Base-by-base conservation (phyloP, 1,140 invertebrate genomes). In the Calliopsis andreniformis region DNA sequence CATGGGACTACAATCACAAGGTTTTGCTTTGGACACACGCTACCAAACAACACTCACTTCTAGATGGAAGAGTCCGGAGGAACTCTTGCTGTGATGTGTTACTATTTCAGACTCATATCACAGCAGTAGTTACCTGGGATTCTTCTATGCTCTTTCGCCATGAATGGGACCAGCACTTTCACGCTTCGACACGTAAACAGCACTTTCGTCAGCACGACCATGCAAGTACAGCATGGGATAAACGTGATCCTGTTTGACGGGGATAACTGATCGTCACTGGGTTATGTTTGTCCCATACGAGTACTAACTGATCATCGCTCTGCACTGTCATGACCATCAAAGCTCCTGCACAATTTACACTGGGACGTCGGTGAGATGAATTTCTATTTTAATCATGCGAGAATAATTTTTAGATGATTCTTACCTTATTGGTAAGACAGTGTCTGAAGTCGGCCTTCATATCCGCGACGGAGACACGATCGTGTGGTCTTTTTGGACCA, bases 401-500 rank as follows among this genome's bases (percentile, higher is more conserved):
- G 4, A 12, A 23, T 35, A n/a, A 25, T 5, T 61, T 23, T 49
- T n/a, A n/a, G 59, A 12, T 6, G 16, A 20, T 42, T 59, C 43
- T 93, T 93, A 98, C 96, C 94, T 98, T 98, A 88, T 95, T 98
- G n/a, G 94, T 94, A 0, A 99, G 94, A 86, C 98, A 99, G 0
- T 94, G 92, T 10, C 93, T 90, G 91, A 99, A 99, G 91, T 99
- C 98, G 35, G 92, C 88, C 87, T 98, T 98, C 97, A 99, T 98
- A 42, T 96, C 95, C 0, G 94, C 91, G 0, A 99, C 97, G 0
- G 97, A 94, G 3, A 99, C 98, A 61, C 97, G 94, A 92, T 99
- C 99, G 84, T 99, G 98, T 0, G 98, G 98, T 79, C 98, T 92
- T 90, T 99, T 99, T 0, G 99, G 98, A 10, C 99, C 99, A 83